Base-by-base conservation (phyloP, 92 coral and sea anemone species). In the Palythoa heliodiscus region DNA sequence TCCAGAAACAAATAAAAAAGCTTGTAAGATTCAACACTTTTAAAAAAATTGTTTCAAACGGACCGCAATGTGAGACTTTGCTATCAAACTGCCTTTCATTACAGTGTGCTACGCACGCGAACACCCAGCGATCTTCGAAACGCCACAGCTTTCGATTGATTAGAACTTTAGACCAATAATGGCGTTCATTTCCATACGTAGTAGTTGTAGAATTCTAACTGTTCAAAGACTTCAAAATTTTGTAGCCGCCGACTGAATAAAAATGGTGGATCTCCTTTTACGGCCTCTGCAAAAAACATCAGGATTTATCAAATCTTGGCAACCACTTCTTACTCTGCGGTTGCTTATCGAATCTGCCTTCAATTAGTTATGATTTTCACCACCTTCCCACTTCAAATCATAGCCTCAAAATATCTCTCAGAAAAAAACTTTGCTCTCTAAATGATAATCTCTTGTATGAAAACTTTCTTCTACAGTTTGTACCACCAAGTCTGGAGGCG, bases 301-400 rank as follows among this genome's bases (percentile, higher is more conserved):
- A 17, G 17, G 20, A 53, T 7, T 12, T 7, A 7, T 9, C 20
- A 24, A 23, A 80, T 80, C 84, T 80, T 80, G 84, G 48, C 74
- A 48, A 80, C 84, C 61, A 57, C 61, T 50, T 67, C 29, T 47
- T 24, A 16, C n/a, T 43, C 70, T 70, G 63, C 71, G 60, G 83
- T 71, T 78, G 71, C 71, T 80, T 69, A 69, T 69, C 7, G 73
- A 69, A 11, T 69, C 47, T 25, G 47, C 47, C 11, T 67, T 29
- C 48, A 69, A 69, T 29, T 29, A 25, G 12, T 25, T 69, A 14
- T 10, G 25, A 24, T n/a, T 60, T 60, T 16, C 7, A 16, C 20
- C 11, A 11, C 16, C 61, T 16, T 55, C 61, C 19, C 15, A 55
- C 61, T 3, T 55, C 15, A 55, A 55, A 16, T 16, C 0, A 7